Base-by-base conservation (phyloP, 2,888 invertebrate species). In the Quadriops clusia region DNA sequence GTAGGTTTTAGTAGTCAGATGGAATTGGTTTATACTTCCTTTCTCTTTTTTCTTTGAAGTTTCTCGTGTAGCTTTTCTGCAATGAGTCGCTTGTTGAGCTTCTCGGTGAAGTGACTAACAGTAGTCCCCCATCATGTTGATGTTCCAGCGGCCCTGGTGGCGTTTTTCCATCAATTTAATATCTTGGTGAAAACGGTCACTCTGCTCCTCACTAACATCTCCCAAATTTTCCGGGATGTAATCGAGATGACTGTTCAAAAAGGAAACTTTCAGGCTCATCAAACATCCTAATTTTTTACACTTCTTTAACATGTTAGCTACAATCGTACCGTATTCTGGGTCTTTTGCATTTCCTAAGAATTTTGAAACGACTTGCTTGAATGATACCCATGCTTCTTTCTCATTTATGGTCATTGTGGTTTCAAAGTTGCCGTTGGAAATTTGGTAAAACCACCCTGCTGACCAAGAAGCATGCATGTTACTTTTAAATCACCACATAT, bases 151-250 rank as follows among this genome's bases (percentile, higher is more conserved):
- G 17, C 50, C 50, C 40, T 55, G 51, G 36, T 54, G 53, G 7
- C 49, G 39, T 17, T 39, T 38, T 38, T 56, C 53, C 39, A 53
- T 51, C 10, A 37, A 38, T 18, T 38, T 42, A 15, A 54, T 46
- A 30, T 56, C 54, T 33, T 55, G 54, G 37, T 56, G 55, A 33
- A 57, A 57, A 12, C 53, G 32, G 42, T 56, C 53, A 14, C 51
- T 48, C 17, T 56, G 56, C 33, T 55, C 53, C 33, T 54, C 53
- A 36, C 51, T 52, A 16, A 45, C 40, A 30, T 40, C 49, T n/a
- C 49, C 51, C 22, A 50, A 40, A 43, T 58, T 58, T 40, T 50
- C 45, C 6, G 53, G 51, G 41, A 58, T 59, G 34, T 44, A 48
- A 36, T 56, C 43, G 17, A 56, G 27, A 35, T 58, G 51, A 7